These are phyloP conservation scores for Schizaphis graminum DNA, from an alignment of 2,888 invertebrate genomes.

Conservation along the genomic window DNA sequence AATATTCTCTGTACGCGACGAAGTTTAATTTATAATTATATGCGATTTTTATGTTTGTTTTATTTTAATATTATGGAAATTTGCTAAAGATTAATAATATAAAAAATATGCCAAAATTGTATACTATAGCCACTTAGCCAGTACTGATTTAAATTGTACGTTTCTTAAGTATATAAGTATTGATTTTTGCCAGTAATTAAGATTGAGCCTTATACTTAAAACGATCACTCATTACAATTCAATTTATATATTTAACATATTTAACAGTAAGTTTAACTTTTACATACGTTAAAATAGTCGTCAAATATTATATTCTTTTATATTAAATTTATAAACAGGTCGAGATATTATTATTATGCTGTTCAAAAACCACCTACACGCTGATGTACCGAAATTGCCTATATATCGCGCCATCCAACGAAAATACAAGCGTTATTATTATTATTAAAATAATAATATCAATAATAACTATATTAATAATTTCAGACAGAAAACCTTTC, in stretches of 20 bases:
- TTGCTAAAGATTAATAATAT: too few species aligned
- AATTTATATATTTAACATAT: not conserved
- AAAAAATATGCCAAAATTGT: not conserved
- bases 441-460: not conserved
- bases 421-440: not conserved
- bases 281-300: not conserved
- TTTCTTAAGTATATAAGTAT: too few species aligned
- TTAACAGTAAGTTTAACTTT: not conserved
- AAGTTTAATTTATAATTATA: not conserved
- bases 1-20: not conserved
- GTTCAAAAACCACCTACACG: not conserved
- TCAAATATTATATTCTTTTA: not conserved
- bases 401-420: not conserved
- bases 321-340: not conserved
- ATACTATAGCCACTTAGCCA: not conserved
- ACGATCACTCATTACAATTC: not conserved
- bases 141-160: not conserved
- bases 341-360: not conserved
- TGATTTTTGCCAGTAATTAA: not conserved
- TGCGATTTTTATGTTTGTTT: not conserved
- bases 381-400: not conserved
- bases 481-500: not conserved
- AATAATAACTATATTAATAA: not conserved
- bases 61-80: not conserved
- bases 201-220: not conserved